phyloP scores from a whole-genome alignment of 2,113 vertebrate genomes.

The Daboia siamensis region DNA sequence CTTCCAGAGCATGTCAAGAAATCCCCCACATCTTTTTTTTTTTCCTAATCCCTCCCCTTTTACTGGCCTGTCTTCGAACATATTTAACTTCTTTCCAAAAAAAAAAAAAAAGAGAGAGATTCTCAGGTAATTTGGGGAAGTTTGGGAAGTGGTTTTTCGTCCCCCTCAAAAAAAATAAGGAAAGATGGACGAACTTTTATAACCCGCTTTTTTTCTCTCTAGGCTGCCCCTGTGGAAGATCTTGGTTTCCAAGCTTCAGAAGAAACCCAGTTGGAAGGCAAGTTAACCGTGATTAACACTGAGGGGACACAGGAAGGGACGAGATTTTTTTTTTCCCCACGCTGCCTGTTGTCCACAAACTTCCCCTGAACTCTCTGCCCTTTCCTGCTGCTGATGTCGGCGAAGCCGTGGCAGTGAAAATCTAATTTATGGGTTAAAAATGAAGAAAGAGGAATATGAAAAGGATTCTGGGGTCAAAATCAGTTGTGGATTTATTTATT shows the following conservation, averaged over 20 bases:
- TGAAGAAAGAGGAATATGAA: not conserved
- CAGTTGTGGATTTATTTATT: not conserved
- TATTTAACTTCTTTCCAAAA: not conserved
- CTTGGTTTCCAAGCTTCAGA: slow-evolving; percentile 43
- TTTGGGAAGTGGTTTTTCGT: not conserved
- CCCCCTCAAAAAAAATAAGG: no score
- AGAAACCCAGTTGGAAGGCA: accelerated
- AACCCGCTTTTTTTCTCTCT: not conserved
- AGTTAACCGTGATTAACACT: not conserved
- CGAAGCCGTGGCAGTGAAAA: not conserved
- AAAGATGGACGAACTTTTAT: not conserved
- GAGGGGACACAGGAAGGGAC: slow-evolving; percentile 6
- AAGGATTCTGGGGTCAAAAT: not conserved
- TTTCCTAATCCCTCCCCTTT: not conserved
- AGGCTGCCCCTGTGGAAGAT: slow-evolving; percentile 61
- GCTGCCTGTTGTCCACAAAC: not conserved
- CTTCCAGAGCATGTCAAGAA: not conserved
- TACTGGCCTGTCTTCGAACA: not conserved
- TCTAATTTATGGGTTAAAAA: not conserved
- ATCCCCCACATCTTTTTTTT: not conserved
- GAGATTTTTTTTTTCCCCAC: not conserved
- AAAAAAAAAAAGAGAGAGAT: no score
- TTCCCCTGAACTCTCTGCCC: no score
- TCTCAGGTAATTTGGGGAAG: not conserved
- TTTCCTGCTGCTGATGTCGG: accelerated